Base-by-base conservation (phyloP, 1,140 invertebrate genomes). In the Tetramorium parvispinum region DNA sequence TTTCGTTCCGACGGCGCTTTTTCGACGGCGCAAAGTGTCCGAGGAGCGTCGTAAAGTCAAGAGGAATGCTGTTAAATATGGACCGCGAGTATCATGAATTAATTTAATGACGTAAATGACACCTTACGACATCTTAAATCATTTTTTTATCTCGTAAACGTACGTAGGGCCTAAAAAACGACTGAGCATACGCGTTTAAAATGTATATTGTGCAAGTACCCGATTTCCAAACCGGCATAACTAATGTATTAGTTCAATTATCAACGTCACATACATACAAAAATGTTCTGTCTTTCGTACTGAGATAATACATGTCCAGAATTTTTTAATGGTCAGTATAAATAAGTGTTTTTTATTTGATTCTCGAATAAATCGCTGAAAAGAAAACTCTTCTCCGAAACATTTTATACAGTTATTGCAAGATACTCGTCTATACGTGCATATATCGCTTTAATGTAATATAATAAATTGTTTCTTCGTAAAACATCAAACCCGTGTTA, bases 101-200 rank as follows among this genome's bases (percentile, higher is more conserved):
- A 87, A 32, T 40, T 46, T 71, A 55, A 73, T 43, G 37, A 53
- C 49, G 49, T 81, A 81, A 81, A 70, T 55, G 37, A 70, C 65
- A 81, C 21, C 78, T 81, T 81, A 81, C 32, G 65, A 27, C 49
- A 81, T 2, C 37, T 70, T 81, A 81, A 81, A 81, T 81, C 78
- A 81, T 55, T 55, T 55, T 70, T 43, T 55, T 49, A 46, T 68
- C 78, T 70, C 65, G n/a, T 46, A 70, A 81, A 81, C 21, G 21
- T 16, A 51, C 13, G 43, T 55, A 43, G 49, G 16, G 13, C 10
- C 8, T 13, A 24, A 59, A 2, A n/a, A 43, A 27, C 40, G 59
- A 32, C 10, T 27, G n/a, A 63, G 4, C 16, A 24, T 61, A 46
- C 40, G 18, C 10, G 10, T 16, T 70, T 81, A 81, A 81, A 53